Percentiles rank a stretch among this genome's conserved stretches.
Evolutionary conservation across 2,797 vertebrate species (phyloP).

Genomic region (Myoxocephalus aenaeus): DNA sequence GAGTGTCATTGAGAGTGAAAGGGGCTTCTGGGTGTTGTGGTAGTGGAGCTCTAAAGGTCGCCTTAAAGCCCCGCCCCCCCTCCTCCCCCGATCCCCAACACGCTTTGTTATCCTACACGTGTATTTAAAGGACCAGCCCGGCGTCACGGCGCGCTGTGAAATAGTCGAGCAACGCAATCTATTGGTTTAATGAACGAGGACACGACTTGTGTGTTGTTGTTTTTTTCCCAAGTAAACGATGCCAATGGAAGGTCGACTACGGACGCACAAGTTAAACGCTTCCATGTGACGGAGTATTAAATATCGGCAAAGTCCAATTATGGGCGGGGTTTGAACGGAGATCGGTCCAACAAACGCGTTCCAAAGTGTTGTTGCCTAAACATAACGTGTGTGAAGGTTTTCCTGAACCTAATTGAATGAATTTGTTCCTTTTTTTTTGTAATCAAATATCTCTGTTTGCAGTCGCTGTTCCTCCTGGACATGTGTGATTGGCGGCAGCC

Average conservation of each 20-base stretch:
- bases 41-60: conserved; percentile 39
- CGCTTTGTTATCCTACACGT: not conserved
- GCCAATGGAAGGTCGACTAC: too few species aligned
- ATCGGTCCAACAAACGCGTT: too few species aligned
- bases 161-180: not conserved
- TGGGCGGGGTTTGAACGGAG: too few species aligned
- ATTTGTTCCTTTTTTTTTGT: too few species aligned
- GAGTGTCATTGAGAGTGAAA: conserved; percentile 54
- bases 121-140: conserved; percentile 17
- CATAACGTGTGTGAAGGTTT: too few species aligned
- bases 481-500: too few species aligned
- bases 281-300: not conserved
- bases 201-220: too few species aligned
- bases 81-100: not conserved
- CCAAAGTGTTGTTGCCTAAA: too few species aligned
- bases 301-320: too few species aligned
- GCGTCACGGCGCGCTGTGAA: not conserved
- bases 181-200: not conserved
- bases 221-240: too few species aligned
- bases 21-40: conserved; percentile 31
- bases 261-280: not conserved
- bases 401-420: too few species aligned
- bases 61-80: not conserved
- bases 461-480: not conserved
- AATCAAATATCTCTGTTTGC: not conserved